phyloP scores from a whole-genome alignment of 2,797 vertebrate species.

The Pseudomugil gertrudae region DNA sequence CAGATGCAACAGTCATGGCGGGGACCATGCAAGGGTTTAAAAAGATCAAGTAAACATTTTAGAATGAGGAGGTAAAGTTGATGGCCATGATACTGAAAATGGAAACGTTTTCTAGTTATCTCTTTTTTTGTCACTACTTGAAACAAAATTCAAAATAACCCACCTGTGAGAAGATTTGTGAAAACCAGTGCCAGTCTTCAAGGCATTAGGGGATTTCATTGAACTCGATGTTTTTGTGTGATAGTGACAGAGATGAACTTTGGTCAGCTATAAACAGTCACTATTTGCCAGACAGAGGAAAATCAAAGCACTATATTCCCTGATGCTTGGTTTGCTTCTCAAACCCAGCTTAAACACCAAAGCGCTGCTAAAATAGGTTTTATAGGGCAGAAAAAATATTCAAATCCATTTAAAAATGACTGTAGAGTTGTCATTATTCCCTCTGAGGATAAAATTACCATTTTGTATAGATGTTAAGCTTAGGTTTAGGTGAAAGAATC shows the following conservation, averaged over 20 bases:
- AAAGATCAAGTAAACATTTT: neutral
- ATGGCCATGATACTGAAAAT: neutral
- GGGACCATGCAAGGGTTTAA: neutral
- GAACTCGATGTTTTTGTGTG: neutral
- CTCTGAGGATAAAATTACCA: too few species aligned
- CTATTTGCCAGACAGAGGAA: neutral
- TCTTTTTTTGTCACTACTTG: too few species aligned
- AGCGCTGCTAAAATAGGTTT: too few species aligned
- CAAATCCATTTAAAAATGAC: too few species aligned
- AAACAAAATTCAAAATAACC: too few species aligned
- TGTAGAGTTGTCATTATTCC: too few species aligned
- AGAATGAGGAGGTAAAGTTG: neutral
- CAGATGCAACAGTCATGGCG: neutral
- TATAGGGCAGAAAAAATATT: too few species aligned
- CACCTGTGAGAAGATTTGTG: too few species aligned
- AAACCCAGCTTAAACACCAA: too few species aligned
- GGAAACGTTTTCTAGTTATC: neutral
- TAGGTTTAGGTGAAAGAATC: too few species aligned
- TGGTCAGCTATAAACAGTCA: neutral
- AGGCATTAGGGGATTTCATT: neutral
- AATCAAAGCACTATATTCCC: neutral
- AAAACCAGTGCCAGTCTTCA: neutral
- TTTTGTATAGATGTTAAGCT: too few species aligned
- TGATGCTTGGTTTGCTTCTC: too few species aligned
- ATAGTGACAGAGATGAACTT: neutral